phyloP scores from a whole-genome alignment of 2,113 vertebrate genomes.

The Carassius carassius region DNA sequence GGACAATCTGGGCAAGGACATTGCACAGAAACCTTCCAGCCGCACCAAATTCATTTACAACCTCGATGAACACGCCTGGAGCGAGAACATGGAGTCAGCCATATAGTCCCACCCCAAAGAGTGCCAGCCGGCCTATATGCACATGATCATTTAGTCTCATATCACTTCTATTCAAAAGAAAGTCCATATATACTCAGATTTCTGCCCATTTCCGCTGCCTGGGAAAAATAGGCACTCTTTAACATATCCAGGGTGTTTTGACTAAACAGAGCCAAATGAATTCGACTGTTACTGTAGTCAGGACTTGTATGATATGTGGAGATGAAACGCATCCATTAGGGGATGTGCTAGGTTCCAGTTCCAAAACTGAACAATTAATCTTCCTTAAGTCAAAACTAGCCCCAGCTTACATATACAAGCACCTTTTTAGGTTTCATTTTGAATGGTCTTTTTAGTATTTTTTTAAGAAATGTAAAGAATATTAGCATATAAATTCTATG shows the following conservation, averaged over 20 bases:
- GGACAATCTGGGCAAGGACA: constrained; percentile 88
- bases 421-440: constrained; percentile 39
- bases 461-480: constrained; percentile 14
- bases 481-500: constrained; percentile 29
- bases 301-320: constrained; percentile 21
- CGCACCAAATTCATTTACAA: constrained; percentile 99
- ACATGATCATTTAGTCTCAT: constrained; percentile 34
- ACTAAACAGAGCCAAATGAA: constrained; percentile 36
- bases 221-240: constrained; percentile 27
- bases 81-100: constrained; percentile 99
- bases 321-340: constrained; percentile 7
- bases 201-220: constrained; percentile 10
- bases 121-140: constrained; percentile 10
- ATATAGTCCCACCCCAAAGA: constrained; percentile 79
- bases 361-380: constrained; percentile 15
- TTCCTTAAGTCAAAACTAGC: constrained; percentile 21
- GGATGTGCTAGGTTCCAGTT: background rate
- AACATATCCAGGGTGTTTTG: constrained; percentile 35
- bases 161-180: constrained; percentile 10
- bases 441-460: constrained; percentile 35
- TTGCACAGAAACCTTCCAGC: constrained; percentile 76
- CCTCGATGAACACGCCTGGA: constrained; percentile 95
- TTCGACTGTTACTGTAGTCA: constrained; percentile 45
- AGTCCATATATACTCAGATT: background rate
- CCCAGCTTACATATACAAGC: constrained; percentile 25